phyloP scores from a whole-genome alignment of 2,888 invertebrate genomes.

The Tinea semifulvella region DNA sequence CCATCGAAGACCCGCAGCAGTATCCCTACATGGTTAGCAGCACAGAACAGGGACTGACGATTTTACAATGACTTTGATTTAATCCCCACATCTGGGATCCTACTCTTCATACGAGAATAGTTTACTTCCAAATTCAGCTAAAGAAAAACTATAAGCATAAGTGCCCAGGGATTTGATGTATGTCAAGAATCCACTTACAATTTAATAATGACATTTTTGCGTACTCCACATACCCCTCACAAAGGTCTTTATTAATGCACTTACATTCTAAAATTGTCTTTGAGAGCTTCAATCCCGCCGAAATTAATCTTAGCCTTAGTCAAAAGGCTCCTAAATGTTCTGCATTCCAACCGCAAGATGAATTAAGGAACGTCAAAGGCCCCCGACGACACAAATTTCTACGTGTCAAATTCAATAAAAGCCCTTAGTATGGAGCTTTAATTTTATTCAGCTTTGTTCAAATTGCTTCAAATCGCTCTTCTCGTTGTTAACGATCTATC shows the following conservation, averaged over 20 bases:
- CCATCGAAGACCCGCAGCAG: too few species aligned
- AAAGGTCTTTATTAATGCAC: constrained; percentile 62
- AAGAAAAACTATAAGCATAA: too few species aligned
- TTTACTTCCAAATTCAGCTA: too few species aligned
- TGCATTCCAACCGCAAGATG: constrained; percentile 47
- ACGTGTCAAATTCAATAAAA: constrained; percentile 45
- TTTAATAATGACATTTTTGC: constrained; percentile 54
- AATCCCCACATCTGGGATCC: too few species aligned
- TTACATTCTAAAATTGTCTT: constrained; percentile 63
- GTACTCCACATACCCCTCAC: constrained; percentile 42
- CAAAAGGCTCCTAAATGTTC: constrained; percentile 55
- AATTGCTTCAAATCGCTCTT: too few species aligned
- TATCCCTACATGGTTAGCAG: too few species aligned
- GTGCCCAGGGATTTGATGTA: too few species aligned
- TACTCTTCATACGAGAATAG: too few species aligned
- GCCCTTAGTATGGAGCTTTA: constrained; percentile 35
- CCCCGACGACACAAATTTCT: constrained; percentile 34
- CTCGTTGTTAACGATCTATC: too few species aligned
- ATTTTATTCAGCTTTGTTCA: constrained; percentile 36
- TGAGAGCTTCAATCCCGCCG: constrained; percentile 47
- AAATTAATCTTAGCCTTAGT: constrained; percentile 62
- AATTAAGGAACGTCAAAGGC: constrained; percentile 27
- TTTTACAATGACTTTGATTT: too few species aligned
- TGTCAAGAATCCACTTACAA: too few species aligned
- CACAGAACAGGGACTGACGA: too few species aligned